phyloP scores from a whole-genome alignment of 2,113 vertebrate species.

The Conger conger region DNA sequence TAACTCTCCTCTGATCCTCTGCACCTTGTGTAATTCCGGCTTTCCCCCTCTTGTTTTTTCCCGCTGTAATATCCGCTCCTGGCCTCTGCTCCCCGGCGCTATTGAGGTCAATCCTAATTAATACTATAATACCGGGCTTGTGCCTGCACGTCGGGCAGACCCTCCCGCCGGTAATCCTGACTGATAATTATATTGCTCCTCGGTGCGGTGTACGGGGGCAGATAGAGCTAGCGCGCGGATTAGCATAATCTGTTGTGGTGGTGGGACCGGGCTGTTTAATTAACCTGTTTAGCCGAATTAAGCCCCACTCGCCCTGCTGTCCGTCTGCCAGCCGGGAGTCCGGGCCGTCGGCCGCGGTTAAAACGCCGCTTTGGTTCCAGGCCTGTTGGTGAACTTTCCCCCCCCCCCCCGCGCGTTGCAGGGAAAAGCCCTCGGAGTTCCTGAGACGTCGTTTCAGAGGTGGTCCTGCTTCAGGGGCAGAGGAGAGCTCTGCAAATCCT shows the following conservation, averaged over 20 bases:
- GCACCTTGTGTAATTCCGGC: conserved; percentile 28
- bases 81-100: conserved; percentile 29
- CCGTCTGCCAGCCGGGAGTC: background rate
- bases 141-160: conserved; percentile 26
- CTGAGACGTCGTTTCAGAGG: background rate
- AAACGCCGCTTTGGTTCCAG: conserved; percentile 10
- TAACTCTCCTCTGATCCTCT: conserved; percentile 51
- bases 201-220: conserved; percentile 12
- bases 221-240: conserved; percentile 26
- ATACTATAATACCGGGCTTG: conserved; percentile 47
- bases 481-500: background rate
- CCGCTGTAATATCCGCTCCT: conserved; percentile 30
- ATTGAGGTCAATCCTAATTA: conserved; percentile 52
- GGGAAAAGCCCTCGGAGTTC: conserved; percentile 11
- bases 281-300: conserved; percentile 21
- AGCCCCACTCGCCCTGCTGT: background rate
- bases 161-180: conserved; percentile 49
- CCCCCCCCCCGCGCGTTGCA: conserved; percentile 1
- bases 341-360: conserved; percentile 9
- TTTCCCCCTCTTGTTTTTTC: conserved; percentile 22
- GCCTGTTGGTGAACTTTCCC: conserved; percentile 7
- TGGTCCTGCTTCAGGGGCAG: background rate
- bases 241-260: conserved; percentile 27
- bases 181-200: conserved; percentile 49
- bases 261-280: conserved; percentile 33